Evolutionary conservation across 2,797 vertebrate species (phyloP), one percentile per base, ranked within the genome.

Genomic region (Pseudocheirus occidentalis): DNA sequence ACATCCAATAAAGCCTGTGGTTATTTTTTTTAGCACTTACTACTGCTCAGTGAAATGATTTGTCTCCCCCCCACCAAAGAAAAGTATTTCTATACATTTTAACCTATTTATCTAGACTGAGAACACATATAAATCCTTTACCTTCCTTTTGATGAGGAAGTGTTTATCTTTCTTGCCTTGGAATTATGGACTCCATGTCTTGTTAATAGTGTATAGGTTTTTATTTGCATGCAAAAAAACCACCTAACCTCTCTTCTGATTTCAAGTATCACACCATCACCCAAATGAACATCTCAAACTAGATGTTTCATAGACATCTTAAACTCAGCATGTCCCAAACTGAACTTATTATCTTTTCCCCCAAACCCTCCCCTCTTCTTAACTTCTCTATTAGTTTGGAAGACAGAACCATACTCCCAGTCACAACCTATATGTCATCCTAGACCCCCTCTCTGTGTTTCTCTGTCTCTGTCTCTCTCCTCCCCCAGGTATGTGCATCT

Each of bases 51-150:
- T 4, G 24, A 46, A 87, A 87, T 87, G 7, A 6, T 21, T n/a
- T 73, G 0, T 34, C 1, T 62, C 16, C 13, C n/a, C 0, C 34
- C 16, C 7, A 0, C 58, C n/a, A n/a, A 29, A 10, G 2, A n/a
- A 73, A 73, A 40, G 34, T 40, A 87, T 27, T 87, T 81, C 73
- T 50, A 40, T 12, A 46, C 21, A 12, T 87, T 87, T 50, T 12
- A 87, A 50, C 21, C 40, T 50, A 27, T 27, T 46, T 87, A 12
- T 87, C 21, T 50, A 87, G 40, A 50, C 40, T 87, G 73, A 50
- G 40, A 50, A 87, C 24, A 46, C 10, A 11, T 87, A 27, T 87
- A 21, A 87, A 87, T 50, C 21, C 5, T 87, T 24, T 24, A 81
- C 6, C 40, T 81, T 87, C n/a, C 46, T 87, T 87, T 50, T 87